Conservation (phyloP, 2,113 vertebrate species). For the cattle (Bos taurus) region ARS-UCD2.0 NC_037340.1:37766001-37766500, state of each 20-base stretch:
- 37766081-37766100: not conserved
- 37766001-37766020: not conserved
- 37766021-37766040: not conserved
- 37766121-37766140: conserved; percentile 24
- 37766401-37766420: not conserved
- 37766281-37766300: not conserved
- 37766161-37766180: conserved; percentile 14
- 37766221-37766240: not conserved
- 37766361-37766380: not conserved
- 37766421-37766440: not conserved
- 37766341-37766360: not conserved
- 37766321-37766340: not conserved
- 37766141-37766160: not conserved
- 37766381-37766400: not conserved
- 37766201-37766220: not conserved
- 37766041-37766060: not conserved
- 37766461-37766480: not conserved
- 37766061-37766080: not conserved
- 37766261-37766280: not conserved
- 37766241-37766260: not conserved
- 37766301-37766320: not conserved
- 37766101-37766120: conserved; percentile 9
- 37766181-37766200: not conserved
- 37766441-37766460: not conserved
- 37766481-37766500: not conserved